Conservation (phyloP, 2,113 vertebrate genomes). For the Poeciliopsis turrubarensis region DNA sequence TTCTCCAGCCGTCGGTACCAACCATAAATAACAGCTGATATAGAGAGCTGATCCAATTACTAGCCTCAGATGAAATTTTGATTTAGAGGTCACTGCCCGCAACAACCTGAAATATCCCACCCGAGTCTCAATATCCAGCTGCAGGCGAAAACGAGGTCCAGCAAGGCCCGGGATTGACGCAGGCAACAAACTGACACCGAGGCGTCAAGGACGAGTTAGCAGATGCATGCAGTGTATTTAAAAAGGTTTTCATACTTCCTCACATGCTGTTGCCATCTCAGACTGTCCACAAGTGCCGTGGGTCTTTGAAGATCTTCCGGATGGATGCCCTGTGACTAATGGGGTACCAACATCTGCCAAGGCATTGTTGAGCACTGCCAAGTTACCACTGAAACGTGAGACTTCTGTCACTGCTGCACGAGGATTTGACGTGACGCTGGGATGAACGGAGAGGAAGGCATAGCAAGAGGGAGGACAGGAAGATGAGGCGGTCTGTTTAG, state of each 20-base stretch:
- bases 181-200: neutral
- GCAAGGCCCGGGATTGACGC: neutral
- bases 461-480: constrained; percentile 5
- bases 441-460: neutral
- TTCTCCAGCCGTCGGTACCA: constrained; percentile 1
- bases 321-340: too few species aligned
- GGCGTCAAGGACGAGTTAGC: too few species aligned
- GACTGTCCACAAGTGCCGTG: too few species aligned
- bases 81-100: constrained; percentile 12
- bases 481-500: constrained; percentile 40
- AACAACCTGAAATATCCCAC: constrained; percentile 6
- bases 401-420: constrained; percentile 15
- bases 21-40: constrained; percentile 26
- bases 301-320: too few species aligned
- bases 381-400: constrained; percentile 18
- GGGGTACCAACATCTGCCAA: too few species aligned
- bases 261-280: neutral
- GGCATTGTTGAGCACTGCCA: constrained; percentile 23
- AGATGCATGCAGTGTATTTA: neutral
- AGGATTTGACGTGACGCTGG: constrained; percentile 24
- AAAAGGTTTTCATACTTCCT: neutral
- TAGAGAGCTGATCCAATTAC: constrained; percentile 8
- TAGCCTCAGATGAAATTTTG: constrained; percentile 15
- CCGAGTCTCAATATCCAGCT: neutral
- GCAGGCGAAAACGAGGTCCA: neutral